phyloP scores from a whole-genome alignment of 2,888 invertebrate genomes.

The Spilarctia lutea region DNA sequence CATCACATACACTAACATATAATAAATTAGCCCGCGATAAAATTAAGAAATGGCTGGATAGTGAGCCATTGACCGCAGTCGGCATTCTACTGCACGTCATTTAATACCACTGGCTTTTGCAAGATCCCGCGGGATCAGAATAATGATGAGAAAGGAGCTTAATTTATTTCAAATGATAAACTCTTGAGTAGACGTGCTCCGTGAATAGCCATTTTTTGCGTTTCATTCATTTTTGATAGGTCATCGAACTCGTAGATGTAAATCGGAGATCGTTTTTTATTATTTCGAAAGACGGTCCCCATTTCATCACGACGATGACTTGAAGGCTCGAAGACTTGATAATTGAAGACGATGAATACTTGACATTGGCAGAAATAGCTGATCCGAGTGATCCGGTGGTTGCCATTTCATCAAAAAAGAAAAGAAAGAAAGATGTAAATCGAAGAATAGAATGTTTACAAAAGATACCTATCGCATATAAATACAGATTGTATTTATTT shows the following conservation, averaged over 20 bases:
- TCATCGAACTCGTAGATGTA: background rate
- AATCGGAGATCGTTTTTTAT: too few species aligned
- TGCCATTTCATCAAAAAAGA: too few species aligned
- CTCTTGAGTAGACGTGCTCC: background rate
- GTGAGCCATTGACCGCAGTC: slow-evolving; percentile 15
- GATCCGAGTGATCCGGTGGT: too few species aligned
- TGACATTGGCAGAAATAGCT: too few species aligned
- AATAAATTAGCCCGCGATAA: background rate
- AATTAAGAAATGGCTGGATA: background rate
- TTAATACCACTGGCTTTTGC: slow-evolving; percentile 27
- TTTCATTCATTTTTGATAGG: background rate
- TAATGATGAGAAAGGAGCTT: slow-evolving; percentile 35
- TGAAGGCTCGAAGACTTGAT: too few species aligned
- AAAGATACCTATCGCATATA: too few species aligned
- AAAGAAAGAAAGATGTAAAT: too few species aligned
- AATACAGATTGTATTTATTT: too few species aligned
- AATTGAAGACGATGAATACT: too few species aligned
- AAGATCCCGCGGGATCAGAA: slow-evolving; percentile 37
- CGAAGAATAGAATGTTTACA: too few species aligned
- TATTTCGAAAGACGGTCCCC: too few species aligned
- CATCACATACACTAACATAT: background rate
- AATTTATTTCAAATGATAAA: slow-evolving; percentile 44
- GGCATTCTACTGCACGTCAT: slow-evolving; percentile 22
- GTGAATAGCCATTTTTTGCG: slow-evolving; percentile 5
- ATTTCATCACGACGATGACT: too few species aligned